Base-by-base conservation (phyloP, 2,113 vertebrate species). In the Microtus ochrogaster region DNA sequence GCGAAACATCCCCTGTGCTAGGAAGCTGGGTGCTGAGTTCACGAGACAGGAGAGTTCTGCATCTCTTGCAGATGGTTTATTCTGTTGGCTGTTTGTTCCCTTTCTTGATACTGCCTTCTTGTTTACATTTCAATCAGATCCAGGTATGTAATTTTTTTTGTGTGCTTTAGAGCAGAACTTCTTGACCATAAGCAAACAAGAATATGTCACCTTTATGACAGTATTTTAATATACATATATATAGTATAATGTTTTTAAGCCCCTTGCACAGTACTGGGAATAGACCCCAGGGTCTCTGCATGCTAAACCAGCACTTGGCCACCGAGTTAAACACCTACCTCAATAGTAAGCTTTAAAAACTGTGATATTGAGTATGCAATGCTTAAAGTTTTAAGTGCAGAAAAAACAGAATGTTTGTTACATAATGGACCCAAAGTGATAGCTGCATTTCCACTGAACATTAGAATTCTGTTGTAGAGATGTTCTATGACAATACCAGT, bases 71-170 rank as follows among this genome's bases (percentile, higher is more conserved):
- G 36, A 77, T 39, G 55, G 73, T 68, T 88, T 68, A n/a, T 92
- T 72, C 3, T 73, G 63, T 73, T 33, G 33, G 17, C 26, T 47
- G 11, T 52, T 39, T 94, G 91, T 58, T 65, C 5, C 33, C 17
- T 82, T 19, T 66, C 65, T 66, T 61, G 21, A 47, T 74, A 30
- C 7, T 87, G 4, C 58, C 36, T 63, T 93, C 76, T 93, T 73
- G 21, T 77, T 92, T 91, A 79, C 3, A 81, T 49, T 76, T 89
- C 89, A 16, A 91, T 93, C 30, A 92, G 63, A 92, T 58, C 66
- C 22, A 91, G n/a, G 58, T 36, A 73, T 22, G 9, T 13, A 52
- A 14, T 55, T 17, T 55, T 55, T 55, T 55, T 66, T 55, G 52
- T 33, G 83, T 89, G 28, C 3, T 94, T 91, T 21, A 89, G 30